A percentile compares a stretch with the other conserved stretches of the same genome.
Evolutionary conservation across 2,113 vertebrate genomes (phyloP).

Genomic region (Epinephelus fuscoguttatus): DNA sequence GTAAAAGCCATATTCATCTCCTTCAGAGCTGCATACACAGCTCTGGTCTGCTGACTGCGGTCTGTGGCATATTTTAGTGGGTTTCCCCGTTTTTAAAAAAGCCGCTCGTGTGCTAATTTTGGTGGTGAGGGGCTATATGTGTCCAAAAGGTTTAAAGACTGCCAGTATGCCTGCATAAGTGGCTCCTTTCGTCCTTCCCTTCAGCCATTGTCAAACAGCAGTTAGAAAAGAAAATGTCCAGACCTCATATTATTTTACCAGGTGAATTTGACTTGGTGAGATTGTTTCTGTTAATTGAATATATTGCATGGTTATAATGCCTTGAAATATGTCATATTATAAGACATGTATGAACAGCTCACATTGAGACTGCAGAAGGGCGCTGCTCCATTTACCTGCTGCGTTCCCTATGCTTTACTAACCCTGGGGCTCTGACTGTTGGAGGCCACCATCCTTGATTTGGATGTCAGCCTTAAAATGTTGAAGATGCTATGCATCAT

Average conservation of each 20-base stretch:
- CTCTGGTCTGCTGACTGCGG: too few relatives aligned
- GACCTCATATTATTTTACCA: not conserved
- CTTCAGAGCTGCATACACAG: too few relatives aligned
- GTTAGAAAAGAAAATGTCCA: not conserved
- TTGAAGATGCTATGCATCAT: conserved; percentile 28
- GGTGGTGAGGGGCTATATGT: not conserved
- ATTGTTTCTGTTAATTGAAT: not conserved
- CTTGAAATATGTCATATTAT: conserved; percentile 9
- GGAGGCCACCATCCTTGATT: conserved; percentile 16
- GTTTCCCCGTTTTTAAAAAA: too few relatives aligned
- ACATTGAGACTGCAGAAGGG: not conserved
- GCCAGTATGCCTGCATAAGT: not conserved
- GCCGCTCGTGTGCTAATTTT: too few relatives aligned
- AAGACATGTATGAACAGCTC: not conserved
- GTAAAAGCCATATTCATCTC: too few relatives aligned
- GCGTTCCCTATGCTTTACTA: not conserved
- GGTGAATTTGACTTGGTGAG: not conserved
- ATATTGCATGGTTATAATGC: conserved; percentile 8
- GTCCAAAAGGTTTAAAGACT: conserved; percentile 25
- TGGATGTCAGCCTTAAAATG: conserved; percentile 14
- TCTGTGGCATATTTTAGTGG: too few relatives aligned
- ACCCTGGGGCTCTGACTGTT: not conserved
- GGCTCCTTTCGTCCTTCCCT: not conserved
- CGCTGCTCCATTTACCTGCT: not conserved
- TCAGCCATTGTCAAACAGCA: conserved; percentile 19